Conservation (phyloP, 2,797 vertebrate species). For the Melanotaenia trifasciata region DNA sequence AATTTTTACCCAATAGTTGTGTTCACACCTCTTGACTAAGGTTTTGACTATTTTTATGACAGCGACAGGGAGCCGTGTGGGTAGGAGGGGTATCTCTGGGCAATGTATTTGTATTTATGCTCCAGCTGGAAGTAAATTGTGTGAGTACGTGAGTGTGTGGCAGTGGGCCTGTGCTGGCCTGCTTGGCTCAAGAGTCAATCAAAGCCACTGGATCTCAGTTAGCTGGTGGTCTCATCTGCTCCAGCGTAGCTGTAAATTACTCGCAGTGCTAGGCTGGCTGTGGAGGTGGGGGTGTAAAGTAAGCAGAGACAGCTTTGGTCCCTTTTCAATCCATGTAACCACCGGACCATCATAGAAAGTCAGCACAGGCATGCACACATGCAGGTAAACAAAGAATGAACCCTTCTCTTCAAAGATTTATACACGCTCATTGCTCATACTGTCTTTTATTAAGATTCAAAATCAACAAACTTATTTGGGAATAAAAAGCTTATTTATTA, state of each 20-base stretch:
- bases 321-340: conserved; percentile 58
- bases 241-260: conserved; percentile 81
- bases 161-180: conserved; percentile 55
- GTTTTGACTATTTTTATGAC: conserved; percentile 25
- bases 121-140: conserved; percentile 21
- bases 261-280: conserved; percentile 59
- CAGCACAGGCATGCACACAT: conserved; percentile 12
- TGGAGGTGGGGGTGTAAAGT: conserved; percentile 75
- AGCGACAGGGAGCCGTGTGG: conserved; percentile 34
- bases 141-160: conserved; percentile 13
- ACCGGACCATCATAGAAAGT: conserved; percentile 19
- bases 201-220: conserved; percentile 59
- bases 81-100: conserved; percentile 17
- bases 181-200: conserved; percentile 60
- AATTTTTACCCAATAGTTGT: conserved; percentile 77
- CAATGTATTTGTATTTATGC: conserved; percentile 39
- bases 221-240: conserved; percentile 77
- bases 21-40: conserved; percentile 77
- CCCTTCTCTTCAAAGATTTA: not conserved
- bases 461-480: not conserved
- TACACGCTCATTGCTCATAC: not conserved
- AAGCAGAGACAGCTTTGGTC: conserved; percentile 68
- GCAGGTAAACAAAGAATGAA: not conserved
- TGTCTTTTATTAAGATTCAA: not conserved
- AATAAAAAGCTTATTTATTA: no score